Conservation (phyloP, 2,113 vertebrate genomes). For the Globicephala melas region DNA sequence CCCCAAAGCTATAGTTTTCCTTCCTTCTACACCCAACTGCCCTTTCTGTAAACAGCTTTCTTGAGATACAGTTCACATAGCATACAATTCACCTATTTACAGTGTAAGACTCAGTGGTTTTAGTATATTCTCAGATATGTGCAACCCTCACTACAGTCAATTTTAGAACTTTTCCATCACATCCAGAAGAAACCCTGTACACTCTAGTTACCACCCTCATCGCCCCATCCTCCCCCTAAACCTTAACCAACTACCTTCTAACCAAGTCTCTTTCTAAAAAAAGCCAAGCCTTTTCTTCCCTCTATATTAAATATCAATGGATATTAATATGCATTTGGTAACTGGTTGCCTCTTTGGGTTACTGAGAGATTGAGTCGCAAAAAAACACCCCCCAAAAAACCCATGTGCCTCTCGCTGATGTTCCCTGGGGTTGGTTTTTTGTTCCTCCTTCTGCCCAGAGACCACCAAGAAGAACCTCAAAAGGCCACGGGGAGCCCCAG, state of each 20-base stretch:
- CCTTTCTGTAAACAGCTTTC: neutral
- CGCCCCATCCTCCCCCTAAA: neutral
- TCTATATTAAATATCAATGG: neutral
- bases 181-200: neutral
- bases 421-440: neutral
- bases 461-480: neutral
- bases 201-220: neutral
- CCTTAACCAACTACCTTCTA: neutral
- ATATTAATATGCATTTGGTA: neutral
- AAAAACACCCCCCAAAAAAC: neutral
- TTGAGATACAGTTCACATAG: neutral
- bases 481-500: neutral
- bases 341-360: neutral
- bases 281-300: neutral
- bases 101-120: neutral
- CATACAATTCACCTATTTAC: no score
- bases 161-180: neutral
- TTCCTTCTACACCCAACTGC: neutral
- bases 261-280: neutral
- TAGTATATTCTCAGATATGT: neutral
- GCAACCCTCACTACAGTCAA: neutral
- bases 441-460: neutral
- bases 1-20: neutral
- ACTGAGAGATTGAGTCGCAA: neutral
- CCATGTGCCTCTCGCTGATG: neutral